Base-by-base conservation (phyloP, 1,140 invertebrate genomes). In the Macrostomum lignano region DNA sequence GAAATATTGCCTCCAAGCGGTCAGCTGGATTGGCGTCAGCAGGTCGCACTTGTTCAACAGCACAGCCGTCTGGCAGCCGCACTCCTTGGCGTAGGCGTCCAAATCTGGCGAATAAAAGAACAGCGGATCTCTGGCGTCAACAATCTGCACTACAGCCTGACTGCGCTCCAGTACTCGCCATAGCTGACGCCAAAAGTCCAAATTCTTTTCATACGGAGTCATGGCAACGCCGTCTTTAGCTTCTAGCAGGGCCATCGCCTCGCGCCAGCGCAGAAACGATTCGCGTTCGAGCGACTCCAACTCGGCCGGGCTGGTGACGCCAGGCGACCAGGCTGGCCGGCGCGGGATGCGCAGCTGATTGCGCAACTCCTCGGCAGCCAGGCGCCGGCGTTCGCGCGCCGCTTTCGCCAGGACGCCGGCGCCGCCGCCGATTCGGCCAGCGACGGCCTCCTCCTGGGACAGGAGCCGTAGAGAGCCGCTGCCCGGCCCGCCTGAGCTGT, bases 21-120 rank as follows among this genome's bases (percentile, higher is more conserved):
- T n/a, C n/a, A n/a, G n/a, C n/a, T 35, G 25, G 10, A 9, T 32
- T 35, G 67, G 58, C 1, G 69, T 79, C 2, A 94, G 62, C 44
- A 79, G 72, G 55, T 98, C 91, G n/a, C 84, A 72, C 55, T 98
- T 98, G 53, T 98, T 98, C 3, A 96, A 54, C 9, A 98, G 58
- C 15, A 98, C 61, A 38, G 93, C 55, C 53, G 94, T 81, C 36
- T 65, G 53, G 28, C 61, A 41, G 49, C 72, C 62, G 1, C 82
- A 63, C 65, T 91, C 79, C 42, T 69, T 67, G 0, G 88, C 78
- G 62, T 96, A 96, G 7, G 58, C 62, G 45, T 88, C 82, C n/a
- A 98, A 59, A 60, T 98, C 91, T 46, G 71, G 65, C 59, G 74
- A 93, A 10, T 74, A 68, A 43, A 93, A 98, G 1, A 98, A 55